phyloP scores from a whole-genome alignment of 2,113 vertebrate genomes.

The Tor tambroides region DNA sequence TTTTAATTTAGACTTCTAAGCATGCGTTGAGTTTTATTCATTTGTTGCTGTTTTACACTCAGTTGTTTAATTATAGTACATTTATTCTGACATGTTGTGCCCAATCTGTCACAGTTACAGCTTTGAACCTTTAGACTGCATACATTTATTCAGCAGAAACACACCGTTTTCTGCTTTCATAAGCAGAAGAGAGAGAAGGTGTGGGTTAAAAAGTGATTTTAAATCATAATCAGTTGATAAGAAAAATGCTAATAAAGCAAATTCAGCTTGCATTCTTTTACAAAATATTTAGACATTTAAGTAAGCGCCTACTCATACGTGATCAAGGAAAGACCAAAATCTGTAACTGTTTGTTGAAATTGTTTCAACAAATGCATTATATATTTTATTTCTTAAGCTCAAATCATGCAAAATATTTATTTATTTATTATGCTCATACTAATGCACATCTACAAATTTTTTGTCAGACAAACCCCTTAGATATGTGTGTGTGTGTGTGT shows the following conservation, averaged over 20 bases:
- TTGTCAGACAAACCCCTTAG: too few species aligned
- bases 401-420: too few species aligned
- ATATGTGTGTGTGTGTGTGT: too few species aligned
- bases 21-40: not conserved
- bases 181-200: not conserved
- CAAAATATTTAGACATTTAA: not conserved
- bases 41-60: constrained; percentile 13
- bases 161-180: constrained; percentile 26
- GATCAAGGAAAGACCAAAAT: not conserved
- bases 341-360: not conserved
- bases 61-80: constrained; percentile 17
- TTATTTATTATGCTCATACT: too few species aligned
- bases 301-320: not conserved
- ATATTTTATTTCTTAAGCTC: not conserved
- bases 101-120: constrained; percentile 1
- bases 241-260: not conserved
- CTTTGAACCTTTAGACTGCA: constrained; percentile 6
- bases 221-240: not conserved
- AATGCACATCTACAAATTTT: too few species aligned
- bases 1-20: not conserved
- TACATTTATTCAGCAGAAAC: constrained; percentile 43
- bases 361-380: not conserved
- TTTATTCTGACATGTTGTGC: constrained; percentile 21
- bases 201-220: not conserved
- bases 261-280: not conserved